These are phyloP conservation scores for Columbina picui DNA, from an alignment of 2,113 vertebrate genomes.

Conservation along the genomic window DNA sequence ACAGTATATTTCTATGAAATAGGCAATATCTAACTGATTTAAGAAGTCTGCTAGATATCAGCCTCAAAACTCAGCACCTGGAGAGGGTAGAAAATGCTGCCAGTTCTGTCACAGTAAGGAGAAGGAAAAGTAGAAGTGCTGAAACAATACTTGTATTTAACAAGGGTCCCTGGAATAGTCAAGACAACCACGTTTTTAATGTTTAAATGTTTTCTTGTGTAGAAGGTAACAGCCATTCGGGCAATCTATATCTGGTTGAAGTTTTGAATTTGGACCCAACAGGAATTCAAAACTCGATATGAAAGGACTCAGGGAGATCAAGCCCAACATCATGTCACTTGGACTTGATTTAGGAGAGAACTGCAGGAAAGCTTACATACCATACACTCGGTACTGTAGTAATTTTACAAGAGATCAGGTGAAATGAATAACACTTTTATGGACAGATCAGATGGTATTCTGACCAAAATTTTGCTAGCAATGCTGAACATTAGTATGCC, in stretches of 20 bases:
- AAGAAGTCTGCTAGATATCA: neutral
- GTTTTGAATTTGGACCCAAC: neutral
- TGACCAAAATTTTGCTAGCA: neutral
- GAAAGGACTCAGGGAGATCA: neutral
- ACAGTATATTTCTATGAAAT: neutral
- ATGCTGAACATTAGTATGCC: neutral
- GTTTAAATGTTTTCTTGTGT: neutral
- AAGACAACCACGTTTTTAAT: neutral
- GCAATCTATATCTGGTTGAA: neutral
- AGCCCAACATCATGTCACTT: neutral
- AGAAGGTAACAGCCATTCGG: neutral
- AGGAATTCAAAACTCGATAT: neutral
- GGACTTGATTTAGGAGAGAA: neutral
- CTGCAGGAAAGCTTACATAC: neutral
- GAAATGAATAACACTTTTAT: neutral
- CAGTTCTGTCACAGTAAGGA: neutral
- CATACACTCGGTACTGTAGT: too few species aligned
- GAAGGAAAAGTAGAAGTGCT: neutral
- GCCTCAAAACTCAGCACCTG: neutral
- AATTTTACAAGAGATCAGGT: neutral
- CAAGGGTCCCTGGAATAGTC: neutral
- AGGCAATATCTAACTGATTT: neutral
- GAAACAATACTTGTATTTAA: neutral
- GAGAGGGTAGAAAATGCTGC: neutral
- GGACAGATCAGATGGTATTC: neutral